Evolutionary conservation across 2,888 invertebrate species (phyloP).

Genomic region (Euplexia lucipara): DNA sequence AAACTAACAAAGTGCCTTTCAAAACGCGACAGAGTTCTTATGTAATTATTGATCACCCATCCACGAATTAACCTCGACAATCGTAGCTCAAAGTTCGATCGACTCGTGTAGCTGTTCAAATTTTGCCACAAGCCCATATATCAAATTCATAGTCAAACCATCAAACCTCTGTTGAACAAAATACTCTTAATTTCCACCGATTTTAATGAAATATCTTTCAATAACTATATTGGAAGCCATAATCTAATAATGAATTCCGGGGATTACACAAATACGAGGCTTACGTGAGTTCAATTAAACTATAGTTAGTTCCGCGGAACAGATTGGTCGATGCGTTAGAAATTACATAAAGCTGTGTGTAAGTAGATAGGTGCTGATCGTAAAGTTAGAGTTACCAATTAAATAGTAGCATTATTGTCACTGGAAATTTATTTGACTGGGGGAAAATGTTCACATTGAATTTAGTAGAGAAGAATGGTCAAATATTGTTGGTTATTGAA

Average conservation of each 20-base stretch:
- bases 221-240: constrained; percentile 5
- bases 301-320: constrained; percentile 42
- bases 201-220: constrained; percentile 6
- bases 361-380: constrained; percentile 12
- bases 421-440: not conserved
- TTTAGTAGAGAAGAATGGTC: not conserved
- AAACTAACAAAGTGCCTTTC: no score
- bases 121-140: no score
- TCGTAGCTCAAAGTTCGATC: no score
- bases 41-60: no score
- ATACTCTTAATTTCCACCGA: not conserved
- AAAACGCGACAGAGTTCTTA: no score
- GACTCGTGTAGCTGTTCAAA: no score
- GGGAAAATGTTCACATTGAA: not conserved
- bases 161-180: not conserved
- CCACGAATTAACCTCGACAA: no score
- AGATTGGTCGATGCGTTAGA: constrained; percentile 52
- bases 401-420: constrained; percentile 3
- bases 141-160: not conserved
- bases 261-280: constrained; percentile 59
- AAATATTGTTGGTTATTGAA: no score
- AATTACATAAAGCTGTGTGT: constrained; percentile 36
- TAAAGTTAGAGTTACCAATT: constrained; percentile 11
- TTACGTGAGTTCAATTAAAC: constrained; percentile 63
- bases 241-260: constrained; percentile 54